Evolutionary conservation across 2,113 vertebrate species (phyloP), one percentile per base, ranked within the genome.

Genomic region (Centropus unirufus): DNA sequence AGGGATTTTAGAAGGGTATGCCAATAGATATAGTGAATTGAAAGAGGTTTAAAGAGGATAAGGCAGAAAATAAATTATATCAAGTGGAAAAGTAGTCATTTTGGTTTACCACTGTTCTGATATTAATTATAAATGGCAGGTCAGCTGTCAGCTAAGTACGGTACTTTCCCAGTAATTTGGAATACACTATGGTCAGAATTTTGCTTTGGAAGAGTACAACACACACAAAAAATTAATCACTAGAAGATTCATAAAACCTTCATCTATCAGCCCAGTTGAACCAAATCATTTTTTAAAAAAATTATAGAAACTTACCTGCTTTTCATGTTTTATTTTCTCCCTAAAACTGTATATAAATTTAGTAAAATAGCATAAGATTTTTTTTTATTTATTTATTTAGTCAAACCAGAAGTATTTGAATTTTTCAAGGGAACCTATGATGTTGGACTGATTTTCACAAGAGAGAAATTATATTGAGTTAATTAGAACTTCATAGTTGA

Each of bases 101-200:
- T 94, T 96, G 51, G 54, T 92, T 97, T 97, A 96, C 77, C 94
- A 78, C 54, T 95, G 39, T 95, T 95, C 57, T 92, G 93, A 96
- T 67, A 94, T 92, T 98, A 97, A 97, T 97, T 97, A 95, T 86
- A 97, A 97, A 94, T 89, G 97, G 51, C 96, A 97, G 67, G 80
- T 97, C 84, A 96, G 58, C 90, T 94, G 73, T 92, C 93, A 96
- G 26, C 47, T 78, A 89, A 84, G 51, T 66, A 84, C n/a, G 18
- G 51, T 21, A 69, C 27, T 88, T 94, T 95, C 59, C 32, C 36
- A 79, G 73, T 16, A 6, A 91, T 57, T 81, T 44, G 58, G 59
- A 96, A 20, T 89, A 94, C 77, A 39, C 61, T 95, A 63, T 1
- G 0, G 0, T 66, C 73, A 85, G 46, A 89, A 78, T 58, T 94